Conservation (phyloP, 2,888 invertebrate species). For the Crioceris asparagi region DNA sequence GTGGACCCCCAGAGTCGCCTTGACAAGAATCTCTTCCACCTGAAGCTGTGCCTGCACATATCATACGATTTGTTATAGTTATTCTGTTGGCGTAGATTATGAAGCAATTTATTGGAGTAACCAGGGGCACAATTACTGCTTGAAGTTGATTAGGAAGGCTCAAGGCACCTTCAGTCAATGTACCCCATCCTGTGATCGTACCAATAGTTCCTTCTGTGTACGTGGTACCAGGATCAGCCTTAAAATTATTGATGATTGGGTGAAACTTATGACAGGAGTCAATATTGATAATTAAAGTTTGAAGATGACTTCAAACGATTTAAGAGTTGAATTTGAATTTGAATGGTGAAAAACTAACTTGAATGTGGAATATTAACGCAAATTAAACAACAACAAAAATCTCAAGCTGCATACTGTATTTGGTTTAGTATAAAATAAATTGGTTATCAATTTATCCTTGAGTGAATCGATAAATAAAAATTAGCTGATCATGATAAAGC, state of each 20-base stretch:
- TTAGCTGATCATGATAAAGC: no score
- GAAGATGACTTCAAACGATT: no score
- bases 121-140: background rate
- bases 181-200: conserved; percentile 13
- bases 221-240: conserved; percentile 3
- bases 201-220: conserved; percentile 4
- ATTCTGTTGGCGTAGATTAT: background rate
- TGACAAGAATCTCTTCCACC: conserved; percentile 19
- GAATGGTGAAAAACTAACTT: no score
- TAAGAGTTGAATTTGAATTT: no score
- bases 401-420: no score
- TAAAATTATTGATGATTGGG: conserved; percentile 8
- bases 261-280: no score
- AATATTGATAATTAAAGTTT: no score
- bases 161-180: conserved; percentile 5
- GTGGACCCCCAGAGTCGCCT: conserved; percentile 10
- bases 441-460: no score
- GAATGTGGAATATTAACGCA: no score
- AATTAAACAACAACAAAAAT: no score
- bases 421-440: no score
- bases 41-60: conserved; percentile 16
- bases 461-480: no score
- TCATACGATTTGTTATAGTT: conserved; percentile 12
- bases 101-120: background rate
- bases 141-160: background rate